Percentiles rank a stretch among this genome's conserved stretches.
Conservation (phyloP, 2,113 vertebrate genomes). For the Cyprinodon brontotheroides region DNA sequence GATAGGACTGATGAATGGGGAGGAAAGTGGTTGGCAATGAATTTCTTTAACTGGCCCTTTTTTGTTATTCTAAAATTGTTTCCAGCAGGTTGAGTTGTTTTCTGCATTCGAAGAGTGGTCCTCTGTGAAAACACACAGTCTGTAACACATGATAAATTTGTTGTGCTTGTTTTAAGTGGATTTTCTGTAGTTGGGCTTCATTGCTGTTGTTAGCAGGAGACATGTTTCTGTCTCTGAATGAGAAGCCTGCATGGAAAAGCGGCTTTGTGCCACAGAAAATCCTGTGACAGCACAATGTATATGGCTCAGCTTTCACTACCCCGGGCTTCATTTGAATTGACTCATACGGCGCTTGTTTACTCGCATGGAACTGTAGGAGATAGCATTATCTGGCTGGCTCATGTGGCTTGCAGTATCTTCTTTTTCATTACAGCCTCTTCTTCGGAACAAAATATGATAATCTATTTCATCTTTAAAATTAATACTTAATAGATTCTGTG, state of each 20-base stretch:
- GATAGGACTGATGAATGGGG: conserved; percentile 70
- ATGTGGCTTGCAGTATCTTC: conserved; percentile 3
- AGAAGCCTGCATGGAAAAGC: conserved; percentile 17
- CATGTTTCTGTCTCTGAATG: conserved; percentile 31
- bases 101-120: conserved; percentile 27
- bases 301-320: conserved; percentile 36
- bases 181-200: conserved; percentile 29
- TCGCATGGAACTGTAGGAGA: conserved; percentile 32
- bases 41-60: conserved; percentile 61
- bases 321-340: conserved; percentile 47
- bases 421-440: conserved; percentile 15
- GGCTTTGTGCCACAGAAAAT: conserved; percentile 37
- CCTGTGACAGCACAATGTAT: conserved; percentile 28
- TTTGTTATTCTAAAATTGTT: conserved; percentile 54
- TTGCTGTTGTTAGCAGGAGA: conserved; percentile 24
- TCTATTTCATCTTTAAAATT: conserved; percentile 7
- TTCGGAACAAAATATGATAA: conserved; percentile 1
- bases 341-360: conserved; percentile 46
- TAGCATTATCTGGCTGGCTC: conserved; percentile 25
- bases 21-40: conserved; percentile 57
- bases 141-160: conserved; percentile 26
- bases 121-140: not conserved
- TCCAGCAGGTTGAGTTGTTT: conserved; percentile 47
- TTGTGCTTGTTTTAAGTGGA: conserved; percentile 37
- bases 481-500: not conserved